Evolutionary conservation across 2,113 vertebrate genomes (phyloP).

Genomic region (Callocephalon fimbriatum): DNA sequence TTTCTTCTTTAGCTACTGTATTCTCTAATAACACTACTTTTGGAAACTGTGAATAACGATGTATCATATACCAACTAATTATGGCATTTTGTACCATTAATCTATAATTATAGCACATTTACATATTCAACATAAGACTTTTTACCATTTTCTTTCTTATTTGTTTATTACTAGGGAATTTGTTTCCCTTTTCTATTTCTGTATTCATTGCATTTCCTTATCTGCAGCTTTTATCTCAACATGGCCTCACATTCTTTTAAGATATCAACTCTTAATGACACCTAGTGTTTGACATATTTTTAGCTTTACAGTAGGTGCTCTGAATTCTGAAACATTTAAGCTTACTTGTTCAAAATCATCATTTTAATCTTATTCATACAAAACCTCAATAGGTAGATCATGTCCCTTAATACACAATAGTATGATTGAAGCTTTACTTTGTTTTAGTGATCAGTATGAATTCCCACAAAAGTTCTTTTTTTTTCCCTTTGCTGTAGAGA

Average conservation of each 20-base stretch:
- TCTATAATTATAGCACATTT: slow-evolving; percentile 27
- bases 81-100: slow-evolving; percentile 21
- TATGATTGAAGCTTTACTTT: not conserved
- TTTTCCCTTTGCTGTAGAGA: not conserved
- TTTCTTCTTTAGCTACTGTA: slow-evolving; percentile 21
- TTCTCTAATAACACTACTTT: not conserved
- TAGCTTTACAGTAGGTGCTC: not conserved
- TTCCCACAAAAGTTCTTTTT: not conserved
- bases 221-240: not conserved
- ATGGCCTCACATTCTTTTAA: not conserved
- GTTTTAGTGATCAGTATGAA: not conserved
- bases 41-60: not conserved
- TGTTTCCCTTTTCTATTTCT: not conserved
- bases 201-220: not conserved
- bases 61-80: not conserved
- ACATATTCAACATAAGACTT: not conserved
- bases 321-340: not conserved
- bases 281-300: not conserved
- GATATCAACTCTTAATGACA: not conserved
- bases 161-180: not conserved
- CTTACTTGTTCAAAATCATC: not conserved
- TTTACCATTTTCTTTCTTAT: not conserved
- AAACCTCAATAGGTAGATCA: not conserved
- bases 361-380: not conserved
- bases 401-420: not conserved